These are phyloP conservation scores for Cyprinus carpio DNA, from an alignment of 2,113 vertebrate genomes.

Conservation along the genomic window DNA sequence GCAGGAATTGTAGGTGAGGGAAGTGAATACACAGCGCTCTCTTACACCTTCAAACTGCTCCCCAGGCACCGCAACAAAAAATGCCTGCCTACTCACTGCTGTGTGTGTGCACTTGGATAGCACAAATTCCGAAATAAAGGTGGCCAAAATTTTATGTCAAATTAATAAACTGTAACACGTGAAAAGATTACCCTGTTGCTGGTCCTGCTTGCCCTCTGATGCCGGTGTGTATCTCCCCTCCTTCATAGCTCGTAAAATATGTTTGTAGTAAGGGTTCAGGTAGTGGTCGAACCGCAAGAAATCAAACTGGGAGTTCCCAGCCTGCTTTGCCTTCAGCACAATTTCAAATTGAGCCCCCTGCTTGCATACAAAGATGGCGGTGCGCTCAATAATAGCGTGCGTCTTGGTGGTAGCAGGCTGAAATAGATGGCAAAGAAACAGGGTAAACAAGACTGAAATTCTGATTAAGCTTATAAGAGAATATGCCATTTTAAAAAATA, in stretches of 20 bases:
- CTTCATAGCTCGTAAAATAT: constrained; percentile 95
- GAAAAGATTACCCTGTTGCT: constrained; percentile 76
- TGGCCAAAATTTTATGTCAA: neutral
- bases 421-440: constrained; percentile 42
- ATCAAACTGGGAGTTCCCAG: constrained; percentile 96
- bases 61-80: too few species aligned
- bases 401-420: constrained; percentile 96
- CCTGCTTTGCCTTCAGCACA: constrained; percentile 95
- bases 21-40: too few species aligned
- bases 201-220: constrained; percentile 74
- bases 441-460: neutral
- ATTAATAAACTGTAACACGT: neutral
- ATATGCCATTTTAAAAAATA: neutral
- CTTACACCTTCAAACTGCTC: too few species aligned
- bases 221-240: constrained; percentile 85
- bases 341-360: constrained; percentile 98
- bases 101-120: too few species aligned
- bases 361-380: constrained; percentile 93
- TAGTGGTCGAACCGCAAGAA: constrained; percentile 98
- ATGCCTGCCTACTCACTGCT: too few species aligned
- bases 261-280: constrained; percentile 98
- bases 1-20: too few species aligned
- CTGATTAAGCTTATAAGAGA: neutral
- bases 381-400: constrained; percentile 96
- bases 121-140: neutral